Percentiles rank a stretch among this genome's conserved stretches.
Evolutionary conservation across 2,888 invertebrate genomes (phyloP).

Genomic region (Pyrgus malvae): DNA sequence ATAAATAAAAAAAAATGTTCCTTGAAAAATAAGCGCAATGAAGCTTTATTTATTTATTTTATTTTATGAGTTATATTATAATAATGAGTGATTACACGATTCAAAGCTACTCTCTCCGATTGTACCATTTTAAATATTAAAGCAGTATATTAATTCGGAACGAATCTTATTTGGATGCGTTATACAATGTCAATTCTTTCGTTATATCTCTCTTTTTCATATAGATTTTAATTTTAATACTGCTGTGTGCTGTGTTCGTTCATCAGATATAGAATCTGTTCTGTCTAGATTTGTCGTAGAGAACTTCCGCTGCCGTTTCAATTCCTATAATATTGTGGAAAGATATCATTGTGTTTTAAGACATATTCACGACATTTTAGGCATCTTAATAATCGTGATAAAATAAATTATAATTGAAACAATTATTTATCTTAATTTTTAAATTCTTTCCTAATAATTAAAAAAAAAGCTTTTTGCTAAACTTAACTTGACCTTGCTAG

Average conservation of each 20-base stretch:
- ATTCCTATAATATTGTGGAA: constrained; percentile 56
- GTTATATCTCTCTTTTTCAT: constrained; percentile 1
- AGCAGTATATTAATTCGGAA: too few species aligned
- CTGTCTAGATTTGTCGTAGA: constrained; percentile 40
- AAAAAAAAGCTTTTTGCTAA: constrained; percentile 64
- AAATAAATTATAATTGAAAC: constrained; percentile 50
- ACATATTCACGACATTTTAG: constrained; percentile 38
- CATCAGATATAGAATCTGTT: too few species aligned
- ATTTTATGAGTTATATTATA: too few species aligned
- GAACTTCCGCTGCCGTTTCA: constrained; percentile 72
- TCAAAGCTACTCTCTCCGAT: too few species aligned
- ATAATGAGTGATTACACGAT: too few species aligned
- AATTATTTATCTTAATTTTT: constrained; percentile 7
- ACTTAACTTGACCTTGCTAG: constrained; percentile 82
- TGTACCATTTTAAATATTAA: too few species aligned
- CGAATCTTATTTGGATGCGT: too few species aligned
- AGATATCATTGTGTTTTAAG: constrained; percentile 45
- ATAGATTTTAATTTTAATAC: neutral
- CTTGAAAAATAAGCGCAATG: too few species aligned
- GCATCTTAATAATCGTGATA: constrained; percentile 49
- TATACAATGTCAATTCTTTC: too few species aligned
- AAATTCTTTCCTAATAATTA: constrained; percentile 30
- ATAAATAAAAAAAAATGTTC: too few species aligned
- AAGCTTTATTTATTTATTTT: too few species aligned
- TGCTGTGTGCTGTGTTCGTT: constrained; percentile 8